A percentile compares a stretch with the other conserved stretches of the same genome.
These are phyloP conservation scores for Zaprionus ghesquierei DNA, from an alignment of 1,140 invertebrate species.

Conservation along the genomic window DNA sequence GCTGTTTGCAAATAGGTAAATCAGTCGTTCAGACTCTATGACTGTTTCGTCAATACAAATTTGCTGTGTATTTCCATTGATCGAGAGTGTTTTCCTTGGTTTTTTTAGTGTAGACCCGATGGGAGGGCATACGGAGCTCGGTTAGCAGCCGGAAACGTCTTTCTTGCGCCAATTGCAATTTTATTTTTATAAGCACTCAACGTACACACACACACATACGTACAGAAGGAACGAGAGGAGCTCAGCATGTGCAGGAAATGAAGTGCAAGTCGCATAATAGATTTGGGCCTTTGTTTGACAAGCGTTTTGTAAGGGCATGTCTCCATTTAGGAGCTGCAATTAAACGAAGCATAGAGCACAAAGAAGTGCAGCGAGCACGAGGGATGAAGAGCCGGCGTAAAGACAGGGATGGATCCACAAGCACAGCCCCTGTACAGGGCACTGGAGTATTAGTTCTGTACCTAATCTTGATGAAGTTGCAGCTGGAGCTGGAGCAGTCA, in stretches of 20 bases:
- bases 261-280: constrained; percentile 34
- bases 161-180: constrained; percentile 2
- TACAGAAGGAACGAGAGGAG: background rate
- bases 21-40: no score
- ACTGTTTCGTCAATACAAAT: no score
- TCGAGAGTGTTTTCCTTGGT: no score
- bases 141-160: background rate
- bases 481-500: background rate
- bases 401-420: background rate
- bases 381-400: background rate
- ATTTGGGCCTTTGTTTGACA: constrained; percentile 33
- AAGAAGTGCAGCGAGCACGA: background rate
- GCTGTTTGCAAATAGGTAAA: no score
- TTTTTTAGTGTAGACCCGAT: background rate
- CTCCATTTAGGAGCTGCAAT: constrained; percentile 23
- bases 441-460: constrained; percentile 26
- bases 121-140: background rate
- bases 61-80: no score
- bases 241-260: constrained; percentile 5
- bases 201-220: background rate
- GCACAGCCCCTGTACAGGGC: background rate
- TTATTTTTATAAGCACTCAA: constrained; percentile 13
- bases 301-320: constrained; percentile 16
- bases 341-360: constrained; percentile 1
- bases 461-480: constrained; percentile 28